phyloP scores from a whole-genome alignment of 1,140 invertebrate species.

The Musca vetustissima region DNA sequence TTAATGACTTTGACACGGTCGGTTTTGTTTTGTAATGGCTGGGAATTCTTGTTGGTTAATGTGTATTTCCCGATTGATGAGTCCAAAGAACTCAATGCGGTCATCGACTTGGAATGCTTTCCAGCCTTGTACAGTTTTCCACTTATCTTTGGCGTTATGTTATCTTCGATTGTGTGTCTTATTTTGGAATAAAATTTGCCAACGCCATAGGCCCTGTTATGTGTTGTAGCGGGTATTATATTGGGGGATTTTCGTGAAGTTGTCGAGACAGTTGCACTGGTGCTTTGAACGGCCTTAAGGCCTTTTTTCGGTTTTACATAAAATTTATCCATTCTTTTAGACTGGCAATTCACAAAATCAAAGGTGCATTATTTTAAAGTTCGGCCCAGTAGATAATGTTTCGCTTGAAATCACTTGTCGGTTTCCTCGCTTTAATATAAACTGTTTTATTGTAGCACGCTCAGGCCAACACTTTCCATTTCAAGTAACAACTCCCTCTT shows the following conservation, averaged over 20 bases:
- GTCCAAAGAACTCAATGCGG: slow-evolving; percentile 37
- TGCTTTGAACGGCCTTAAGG: not conserved
- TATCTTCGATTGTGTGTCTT: slow-evolving; percentile 52
- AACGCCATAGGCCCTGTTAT: slow-evolving; percentile 15
- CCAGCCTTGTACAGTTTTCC: slow-evolving; percentile 43
- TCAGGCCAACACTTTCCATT: not conserved
- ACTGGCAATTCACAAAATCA: too few relatives aligned
- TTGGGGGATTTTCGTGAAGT: slow-evolving; percentile 6
- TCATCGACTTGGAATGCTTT: slow-evolving; percentile 50
- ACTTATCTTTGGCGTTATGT: slow-evolving; percentile 46
- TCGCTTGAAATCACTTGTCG: too few relatives aligned
- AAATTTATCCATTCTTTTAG: slow-evolving; percentile 14
- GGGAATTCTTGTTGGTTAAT: slow-evolving; percentile 22
- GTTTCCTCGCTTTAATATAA: not conserved
- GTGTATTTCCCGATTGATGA: slow-evolving; percentile 49
- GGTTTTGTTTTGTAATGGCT: not conserved
- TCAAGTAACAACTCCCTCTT: not conserved
- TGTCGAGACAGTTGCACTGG: not conserved
- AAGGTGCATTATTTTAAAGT: too few relatives aligned
- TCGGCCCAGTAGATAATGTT: too few relatives aligned
- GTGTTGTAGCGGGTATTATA: not conserved
- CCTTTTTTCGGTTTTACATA: slow-evolving; percentile 9
- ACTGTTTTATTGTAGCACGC: not conserved
- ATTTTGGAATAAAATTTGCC: slow-evolving; percentile 51
- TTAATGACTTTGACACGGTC: not conserved